Evolutionary conservation across 2,113 vertebrate genomes (phyloP), one percentile per base, ranked within the genome.

Genomic region (Tragelaphus scriptus): DNA sequence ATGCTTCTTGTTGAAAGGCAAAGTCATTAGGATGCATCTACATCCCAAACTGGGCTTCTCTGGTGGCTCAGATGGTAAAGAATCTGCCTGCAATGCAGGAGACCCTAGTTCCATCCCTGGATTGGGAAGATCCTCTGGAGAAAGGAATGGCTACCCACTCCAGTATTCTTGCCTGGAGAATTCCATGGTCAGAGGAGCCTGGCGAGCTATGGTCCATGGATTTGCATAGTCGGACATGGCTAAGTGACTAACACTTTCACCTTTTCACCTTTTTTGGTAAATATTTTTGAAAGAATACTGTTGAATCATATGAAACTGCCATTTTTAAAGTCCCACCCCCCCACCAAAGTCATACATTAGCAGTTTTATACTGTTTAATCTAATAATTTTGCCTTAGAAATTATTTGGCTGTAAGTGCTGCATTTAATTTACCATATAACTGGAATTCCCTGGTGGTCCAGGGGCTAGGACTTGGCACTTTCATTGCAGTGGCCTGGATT

Each of bases 341-440:
- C 5, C 0, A 11, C 79, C 5, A 44, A 14, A 15, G 71, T 30
- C 49, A 79, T 65, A 21, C 85, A 80, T 56, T 94, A 85, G n/a
- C 89, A 89, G 7, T 79, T 88, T 91, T 40, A 79, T 59, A 65
- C 40, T 51, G 19, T 80, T 59, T 32, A 47, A 17, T 15, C 7
- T 47, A 97, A 71, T 80, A 63, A 58, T 90, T 84, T 85, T 71
- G 44, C 23, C 40, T 95, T 90, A 61, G 85, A 94, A 92, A 86
- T 61, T 68, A 19, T 79, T 68, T 90, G 68, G 30, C 25, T 81
- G 0, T 56, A 93, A 87, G 47, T 86, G 36, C 58, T 75, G 30
- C 4, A 40, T 92, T 89, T 85, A 71, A 85, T 55, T 97, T 71
- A 81, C 12, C 47, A 63, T 55, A 44, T 86, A 30, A 30, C 32